A percentile compares a stretch with the other conserved stretches of the same genome.
These are phyloP conservation scores for Sebastes kiyomatsui DNA, from an alignment of 2,797 vertebrate genomes.

Conservation along the genomic window DNA sequence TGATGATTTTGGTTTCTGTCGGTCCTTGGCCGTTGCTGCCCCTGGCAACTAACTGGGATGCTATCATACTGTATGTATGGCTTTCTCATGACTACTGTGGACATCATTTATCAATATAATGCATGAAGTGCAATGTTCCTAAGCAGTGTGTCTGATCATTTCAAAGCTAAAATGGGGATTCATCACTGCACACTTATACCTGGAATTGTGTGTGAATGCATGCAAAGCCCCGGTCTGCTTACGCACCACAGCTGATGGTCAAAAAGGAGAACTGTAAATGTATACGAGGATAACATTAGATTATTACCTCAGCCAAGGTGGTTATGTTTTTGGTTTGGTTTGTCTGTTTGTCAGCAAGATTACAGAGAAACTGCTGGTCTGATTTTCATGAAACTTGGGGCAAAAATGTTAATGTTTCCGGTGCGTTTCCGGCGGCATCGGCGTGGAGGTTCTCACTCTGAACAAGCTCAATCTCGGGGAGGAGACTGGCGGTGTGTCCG, in stretches of 20 bases:
- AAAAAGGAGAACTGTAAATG: neutral
- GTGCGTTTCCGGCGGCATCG: no score
- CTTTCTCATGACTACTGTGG: neutral
- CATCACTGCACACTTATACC: neutral
- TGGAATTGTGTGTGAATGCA: neutral
- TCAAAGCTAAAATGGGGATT: neutral
- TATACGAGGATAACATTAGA: neutral
- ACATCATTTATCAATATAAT: neutral
- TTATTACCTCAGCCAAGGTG: neutral
- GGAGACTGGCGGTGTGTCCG: no score
- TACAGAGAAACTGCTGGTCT: no score
- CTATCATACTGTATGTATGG: neutral
- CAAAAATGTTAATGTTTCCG: no score
- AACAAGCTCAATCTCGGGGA: no score
- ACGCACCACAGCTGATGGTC: neutral
- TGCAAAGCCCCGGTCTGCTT: neutral
- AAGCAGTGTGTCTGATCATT: neutral
- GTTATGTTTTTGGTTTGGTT: no score
- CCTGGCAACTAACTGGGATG: neutral
- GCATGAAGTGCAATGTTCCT: neutral
- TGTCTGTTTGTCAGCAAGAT: no score
- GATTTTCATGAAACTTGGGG: no score
- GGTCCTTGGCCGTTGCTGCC: neutral
- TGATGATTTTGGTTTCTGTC: neutral
- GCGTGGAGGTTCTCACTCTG: no score